Evolutionary conservation across 1,140 invertebrate genomes (phyloP), one percentile per base, ranked within the genome.

Genomic region (Drosophila pandora): DNA sequence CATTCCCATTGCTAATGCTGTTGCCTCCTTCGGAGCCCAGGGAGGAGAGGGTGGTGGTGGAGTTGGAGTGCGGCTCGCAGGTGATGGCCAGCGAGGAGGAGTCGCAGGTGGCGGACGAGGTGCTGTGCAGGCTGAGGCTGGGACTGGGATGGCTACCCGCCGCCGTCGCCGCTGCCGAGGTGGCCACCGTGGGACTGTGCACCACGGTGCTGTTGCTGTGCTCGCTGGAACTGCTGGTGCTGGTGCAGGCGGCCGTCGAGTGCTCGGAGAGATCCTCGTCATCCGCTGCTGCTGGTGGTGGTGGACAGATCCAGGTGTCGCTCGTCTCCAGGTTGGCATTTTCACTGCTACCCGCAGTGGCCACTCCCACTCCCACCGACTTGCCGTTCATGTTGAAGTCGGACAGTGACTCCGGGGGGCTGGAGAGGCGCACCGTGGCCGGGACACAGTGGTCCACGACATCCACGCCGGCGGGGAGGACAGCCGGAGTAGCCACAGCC

Each of bases 151-250:
- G 64, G 55, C 79, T 56, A 54, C 59, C 25, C 34, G 55, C 56
- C 4, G 59, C n/a, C n/a, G n/a, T n/a, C n/a, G n/a, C n/a, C 1
- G 50, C 37, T 2, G 32, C 17, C 2, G 47, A 37, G 21, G 30
- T 63, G 23, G 53, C 63, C 22, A 75, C 80, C 3, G 83, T 90
- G 10, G 90, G 85, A 75, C 85, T 90, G 45, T 88, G 82, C 23
- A 91, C 83, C 34, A 91, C 90, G 7, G 90, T 91, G 54, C 90
- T 91, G 52, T 91, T 90, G 59, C 90, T 91, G 32, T 91, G 90
- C 56, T 91, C 90, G 50, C 90, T 91, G 45, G 85, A 90, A 59
- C 90, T 91, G 56, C 87, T 90, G 17, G 81, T 90, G 76, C 90
- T 91, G 12, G 74, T 90, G 57, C 90, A 91, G 45, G 87, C 90